These are phyloP conservation scores for Aspidoscelis tigris DNA, from an alignment of 2,113 vertebrate species.

Conservation along the genomic window DNA sequence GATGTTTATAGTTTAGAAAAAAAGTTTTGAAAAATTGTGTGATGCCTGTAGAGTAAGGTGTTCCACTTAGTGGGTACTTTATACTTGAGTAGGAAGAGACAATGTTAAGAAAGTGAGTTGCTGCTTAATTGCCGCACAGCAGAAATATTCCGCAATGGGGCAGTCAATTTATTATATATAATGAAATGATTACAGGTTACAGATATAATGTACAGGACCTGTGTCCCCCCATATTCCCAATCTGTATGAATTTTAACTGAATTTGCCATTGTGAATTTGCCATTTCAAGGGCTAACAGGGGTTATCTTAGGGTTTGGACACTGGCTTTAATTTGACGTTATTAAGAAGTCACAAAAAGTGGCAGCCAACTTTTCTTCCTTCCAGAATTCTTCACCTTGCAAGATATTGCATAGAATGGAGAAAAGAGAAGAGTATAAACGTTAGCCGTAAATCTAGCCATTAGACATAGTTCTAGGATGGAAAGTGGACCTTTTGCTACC, in stretches of 20 bases:
- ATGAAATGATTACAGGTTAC: too few relatives aligned
- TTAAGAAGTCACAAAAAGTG: too few relatives aligned
- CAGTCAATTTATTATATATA: background rate
- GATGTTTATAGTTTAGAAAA: too few relatives aligned
- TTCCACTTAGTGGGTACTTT: slow-evolving; percentile 2
- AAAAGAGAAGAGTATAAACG: too few relatives aligned
- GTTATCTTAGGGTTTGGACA: background rate
- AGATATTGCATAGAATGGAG: too few relatives aligned
- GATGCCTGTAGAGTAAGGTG: background rate
- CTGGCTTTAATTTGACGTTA: too few relatives aligned
- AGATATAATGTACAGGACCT: background rate
- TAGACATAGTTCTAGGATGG: too few relatives aligned
- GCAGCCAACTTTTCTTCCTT: too few relatives aligned
- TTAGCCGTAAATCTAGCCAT: too few relatives aligned
- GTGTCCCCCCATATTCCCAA: background rate
- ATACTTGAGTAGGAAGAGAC: background rate
- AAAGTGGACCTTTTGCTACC: too few relatives aligned
- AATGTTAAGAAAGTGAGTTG: background rate
- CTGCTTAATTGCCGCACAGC: background rate
- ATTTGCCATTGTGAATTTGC: background rate
- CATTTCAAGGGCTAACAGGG: background rate
- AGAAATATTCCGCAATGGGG: background rate
- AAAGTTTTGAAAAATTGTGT: too few relatives aligned
- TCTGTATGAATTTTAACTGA: background rate
- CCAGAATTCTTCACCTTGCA: too few relatives aligned